These are phyloP conservation scores for Apodemia zela DNA, from an alignment of 2,888 invertebrate species.

Conservation along the genomic window DNA sequence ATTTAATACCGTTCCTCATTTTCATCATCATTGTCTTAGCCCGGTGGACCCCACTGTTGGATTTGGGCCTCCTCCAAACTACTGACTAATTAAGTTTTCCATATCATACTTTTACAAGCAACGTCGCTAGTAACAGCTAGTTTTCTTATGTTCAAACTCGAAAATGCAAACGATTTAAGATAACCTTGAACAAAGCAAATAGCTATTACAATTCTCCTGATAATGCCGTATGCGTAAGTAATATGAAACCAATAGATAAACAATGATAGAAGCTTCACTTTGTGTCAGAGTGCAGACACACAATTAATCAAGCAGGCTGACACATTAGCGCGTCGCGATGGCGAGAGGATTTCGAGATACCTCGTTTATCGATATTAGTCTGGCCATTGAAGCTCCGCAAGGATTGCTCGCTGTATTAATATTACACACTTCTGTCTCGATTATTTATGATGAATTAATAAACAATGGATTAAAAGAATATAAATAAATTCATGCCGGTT, in stretches of 20 bases:
- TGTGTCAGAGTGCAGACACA: not conserved
- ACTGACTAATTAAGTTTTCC: no score
- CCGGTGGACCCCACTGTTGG: no score
- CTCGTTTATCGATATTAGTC: constrained; percentile 13
- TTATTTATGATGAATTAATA: no score
- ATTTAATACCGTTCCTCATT: no score
- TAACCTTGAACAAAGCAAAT: not conserved
- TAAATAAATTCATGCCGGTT: no score
- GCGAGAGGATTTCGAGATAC: constrained; percentile 6
- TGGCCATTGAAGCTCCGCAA: constrained; percentile 10
- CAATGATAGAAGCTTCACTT: constrained; percentile 1
- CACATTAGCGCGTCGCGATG: constrained; percentile 9
- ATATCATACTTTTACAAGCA: no score
- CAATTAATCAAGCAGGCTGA: constrained; percentile 9
- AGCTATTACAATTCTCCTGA: constrained; percentile 1
- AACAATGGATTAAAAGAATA: no score
- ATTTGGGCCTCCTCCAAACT: no score
- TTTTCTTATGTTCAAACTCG: not conserved
- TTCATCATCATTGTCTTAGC: no score
- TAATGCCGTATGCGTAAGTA: constrained; percentile 6
- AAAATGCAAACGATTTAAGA: not conserved
- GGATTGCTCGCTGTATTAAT: not conserved
- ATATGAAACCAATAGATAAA: constrained; percentile 14
- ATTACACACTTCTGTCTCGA: not conserved
- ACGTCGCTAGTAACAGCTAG: no score